A percentile compares a stretch with the other conserved stretches of the same genome.
These are phyloP conservation scores for Fabriciana adippe DNA, from an alignment of 2,888 invertebrate species.

Conservation along the genomic window DNA sequence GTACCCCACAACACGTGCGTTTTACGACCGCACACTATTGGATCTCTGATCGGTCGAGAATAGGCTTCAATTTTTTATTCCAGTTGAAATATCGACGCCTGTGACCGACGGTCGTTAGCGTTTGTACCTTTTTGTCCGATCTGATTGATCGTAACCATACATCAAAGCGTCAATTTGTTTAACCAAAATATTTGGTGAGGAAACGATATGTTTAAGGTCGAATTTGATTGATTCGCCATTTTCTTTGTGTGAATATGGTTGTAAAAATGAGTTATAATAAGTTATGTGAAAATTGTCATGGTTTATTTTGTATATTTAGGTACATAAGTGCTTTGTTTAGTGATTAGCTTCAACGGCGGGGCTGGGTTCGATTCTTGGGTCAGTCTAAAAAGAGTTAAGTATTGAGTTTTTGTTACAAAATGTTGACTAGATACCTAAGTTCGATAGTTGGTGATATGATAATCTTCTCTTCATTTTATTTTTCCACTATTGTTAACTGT, in stretches of 20 bases:
- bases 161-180: conserved; percentile 45
- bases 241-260: background rate
- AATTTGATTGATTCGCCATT: conserved; percentile 15
- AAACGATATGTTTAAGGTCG: conserved; percentile 4
- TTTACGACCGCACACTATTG: conserved; percentile 76
- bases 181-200: conserved; percentile 34
- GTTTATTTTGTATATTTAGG: too few relatives aligned
- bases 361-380: too few relatives aligned
- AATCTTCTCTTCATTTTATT: too few relatives aligned
- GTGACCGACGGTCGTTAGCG: conserved; percentile 49
- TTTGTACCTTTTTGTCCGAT: conserved; percentile 52
- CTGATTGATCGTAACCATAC: conserved; percentile 60
- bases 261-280: too few relatives aligned
- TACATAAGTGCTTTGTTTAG: too few relatives aligned
- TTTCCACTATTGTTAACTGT: too few relatives aligned
- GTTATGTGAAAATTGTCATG: too few relatives aligned
- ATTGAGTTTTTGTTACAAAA: too few relatives aligned
- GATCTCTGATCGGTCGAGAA: conserved; percentile 61
- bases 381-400: too few relatives aligned
- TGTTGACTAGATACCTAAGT: too few relatives aligned
- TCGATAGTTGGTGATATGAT: too few relatives aligned
- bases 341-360: too few relatives aligned
- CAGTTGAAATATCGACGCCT: conserved; percentile 50
- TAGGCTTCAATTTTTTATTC: conserved; percentile 61
- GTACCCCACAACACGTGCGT: conserved; percentile 76